Evolutionary conservation across 92 coral and sea anemone species (phyloP), one percentile per base, ranked within the genome.

Genomic region (Micromussa lordhowensis): DNA sequence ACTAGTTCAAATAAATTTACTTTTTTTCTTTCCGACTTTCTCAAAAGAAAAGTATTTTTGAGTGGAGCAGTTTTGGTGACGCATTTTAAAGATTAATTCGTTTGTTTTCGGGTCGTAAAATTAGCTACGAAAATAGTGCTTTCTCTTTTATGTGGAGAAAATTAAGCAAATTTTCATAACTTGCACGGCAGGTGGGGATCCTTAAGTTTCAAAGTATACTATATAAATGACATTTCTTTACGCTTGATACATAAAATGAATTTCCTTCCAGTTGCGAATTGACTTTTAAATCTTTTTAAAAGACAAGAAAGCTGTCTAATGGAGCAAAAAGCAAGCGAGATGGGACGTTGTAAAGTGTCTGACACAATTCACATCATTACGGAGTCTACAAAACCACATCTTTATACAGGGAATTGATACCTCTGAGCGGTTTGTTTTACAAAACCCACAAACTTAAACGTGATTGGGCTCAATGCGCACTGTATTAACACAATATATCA

Each of bases 61-160:
- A 71, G 40, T 14, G 49, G 44, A 34, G 77, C 34, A 71, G 6
- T 73, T 73, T 35, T 32, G 11, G 77, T 16, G 86, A 82, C 78
- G 26, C 77, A 68, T 82, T 82, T 82, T 82, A 82, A 82, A 82
- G 48, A 82, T 82, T 82, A 40, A 82, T 82, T 83, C 68, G 51
- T 21, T 83, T 83, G 79, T 72, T 70, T 35, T 68, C 38, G 40
- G 12, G 40, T 26, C 81, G 8, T 58, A 63, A 75, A 82, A 84
- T 84, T 74, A 74, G 22, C 73, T 22, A 73, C 35, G n/a, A 30
- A 80, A 34, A 58, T 19, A 16, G 48, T 79, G 78, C 32, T 30
- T 54, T 79, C 22, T 59, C 68, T 58, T 80, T 32, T 21, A 18
- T 57, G 32, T 80, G 44, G 35, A 24, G 69, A 5, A 84, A 84